These are phyloP conservation scores for Eutolmus rufibarbis DNA, from an alignment of 2,888 invertebrate species.

Conservation along the genomic window DNA sequence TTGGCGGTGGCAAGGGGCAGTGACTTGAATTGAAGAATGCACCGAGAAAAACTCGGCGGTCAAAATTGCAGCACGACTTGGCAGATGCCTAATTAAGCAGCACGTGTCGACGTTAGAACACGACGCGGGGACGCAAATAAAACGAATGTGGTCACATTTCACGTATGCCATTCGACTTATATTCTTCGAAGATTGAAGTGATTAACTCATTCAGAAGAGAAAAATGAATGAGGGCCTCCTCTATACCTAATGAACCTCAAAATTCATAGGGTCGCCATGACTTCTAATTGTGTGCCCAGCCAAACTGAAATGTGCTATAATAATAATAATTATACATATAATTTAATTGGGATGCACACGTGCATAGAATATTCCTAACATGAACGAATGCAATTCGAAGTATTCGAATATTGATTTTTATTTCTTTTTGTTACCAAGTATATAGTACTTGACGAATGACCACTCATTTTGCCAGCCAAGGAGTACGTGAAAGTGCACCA, in stretches of 20 bases:
- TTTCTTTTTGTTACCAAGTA: too few species aligned
- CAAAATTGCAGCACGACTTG: not conserved
- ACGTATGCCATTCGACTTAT: not conserved
- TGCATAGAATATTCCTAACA: too few species aligned
- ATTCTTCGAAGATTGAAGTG: not conserved
- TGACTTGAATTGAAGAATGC: not conserved
- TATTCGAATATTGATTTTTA: too few species aligned
- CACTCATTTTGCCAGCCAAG: too few species aligned
- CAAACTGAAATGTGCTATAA: too few species aligned
- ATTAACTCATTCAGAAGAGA: not conserved
- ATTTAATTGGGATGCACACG: too few species aligned
- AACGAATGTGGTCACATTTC: not conserved
- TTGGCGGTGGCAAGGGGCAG: not conserved
- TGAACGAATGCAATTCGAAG: too few species aligned
- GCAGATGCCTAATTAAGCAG: not conserved
- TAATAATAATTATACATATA: too few species aligned
- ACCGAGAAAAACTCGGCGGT: not conserved
- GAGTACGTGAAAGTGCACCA: too few species aligned
- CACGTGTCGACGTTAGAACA: not conserved
- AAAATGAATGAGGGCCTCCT: not conserved
- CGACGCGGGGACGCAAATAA: not conserved
- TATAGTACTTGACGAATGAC: too few species aligned
- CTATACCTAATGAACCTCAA: not conserved
- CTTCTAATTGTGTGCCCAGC: too few species aligned
- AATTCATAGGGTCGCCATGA: too few species aligned